Evolutionary conservation across 2,113 vertebrate species (phyloP), one percentile per base, ranked within the genome.

Genomic region (Physeter macrocephalus): DNA sequence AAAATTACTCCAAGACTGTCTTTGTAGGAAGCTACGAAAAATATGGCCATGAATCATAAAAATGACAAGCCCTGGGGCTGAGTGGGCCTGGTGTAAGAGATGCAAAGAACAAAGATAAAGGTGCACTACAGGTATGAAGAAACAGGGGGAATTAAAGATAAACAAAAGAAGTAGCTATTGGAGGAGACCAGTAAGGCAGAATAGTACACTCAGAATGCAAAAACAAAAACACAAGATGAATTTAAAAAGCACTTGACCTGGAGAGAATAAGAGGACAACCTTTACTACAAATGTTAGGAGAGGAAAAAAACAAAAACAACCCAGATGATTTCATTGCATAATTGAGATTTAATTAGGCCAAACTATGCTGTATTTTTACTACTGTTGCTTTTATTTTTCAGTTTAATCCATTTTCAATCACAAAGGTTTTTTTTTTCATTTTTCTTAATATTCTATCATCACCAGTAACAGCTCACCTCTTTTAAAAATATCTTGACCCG

Each of bases 21-120:
- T 98, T 98, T 98, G 97, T 90, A 96, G 98, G 96, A 98, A 92
- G 95, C 97, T 98, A 94, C 96, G 97, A 98, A 98, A 98, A 98
- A 98, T 98, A 98, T 97, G 97, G 59, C 97, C 98, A 98, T 98
- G 98, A 98, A 98, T 99, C 98, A 98, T 98, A 99, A 98, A 98
- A 98, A 57, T 98, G 98, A 98, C 98, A 99, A 98, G 98, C 98
- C 97, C 96, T 94, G 95, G 97, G 98, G 98, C 98, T 97, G 98
- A 97, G 52, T 95, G 97, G 95, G 94, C 94, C 97, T 97, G 90
- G 86, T 97, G 94, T 46, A 3, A 98, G 93, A 98, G 98, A 98
- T 97, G 95, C 4, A 92, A 98, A 87, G 97, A 97, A 97, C 82
- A 97, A 98, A 98, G 98, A 98, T 98, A 98, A 99, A 98, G 98